phyloP scores from a whole-genome alignment of 2,888 invertebrate species.

The Diadegma fenestrale region DNA sequence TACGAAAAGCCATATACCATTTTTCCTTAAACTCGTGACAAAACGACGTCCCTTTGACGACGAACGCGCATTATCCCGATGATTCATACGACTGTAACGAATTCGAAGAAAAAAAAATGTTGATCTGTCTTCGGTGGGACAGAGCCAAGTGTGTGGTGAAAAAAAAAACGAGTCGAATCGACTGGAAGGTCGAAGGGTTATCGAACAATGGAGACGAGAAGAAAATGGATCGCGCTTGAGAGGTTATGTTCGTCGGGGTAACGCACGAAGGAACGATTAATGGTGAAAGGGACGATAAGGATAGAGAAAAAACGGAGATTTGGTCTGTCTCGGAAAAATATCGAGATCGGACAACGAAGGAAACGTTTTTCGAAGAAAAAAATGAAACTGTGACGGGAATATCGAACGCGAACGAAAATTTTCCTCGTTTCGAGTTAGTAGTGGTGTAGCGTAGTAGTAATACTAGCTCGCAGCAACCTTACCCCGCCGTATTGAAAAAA shows the following conservation, averaged over 20 bases:
- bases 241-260: slow-evolving; percentile 46
- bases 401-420: slow-evolving; percentile 20
- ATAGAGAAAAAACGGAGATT: slow-evolving; percentile 28
- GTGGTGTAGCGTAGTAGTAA: slow-evolving; percentile 10
- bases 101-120: neutral
- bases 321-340: neutral
- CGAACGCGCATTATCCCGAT: slow-evolving; percentile 52
- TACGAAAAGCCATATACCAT: slow-evolving; percentile 52
- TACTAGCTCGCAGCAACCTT: slow-evolving; percentile 67
- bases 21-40: slow-evolving; percentile 50
- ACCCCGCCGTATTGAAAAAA: slow-evolving; percentile 55
- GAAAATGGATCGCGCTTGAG: slow-evolving; percentile 30
- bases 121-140: neutral
- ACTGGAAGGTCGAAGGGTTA: slow-evolving; percentile 1
- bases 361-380: slow-evolving; percentile 18
- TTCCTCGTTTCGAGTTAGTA: slow-evolving; percentile 1
- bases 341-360: neutral
- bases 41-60: slow-evolving; percentile 47
- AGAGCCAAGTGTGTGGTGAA: neutral
- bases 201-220: slow-evolving; percentile 2
- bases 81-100: slow-evolving; percentile 34
- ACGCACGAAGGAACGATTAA: slow-evolving; percentile 26
- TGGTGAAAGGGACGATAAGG: slow-evolving; percentile 39
- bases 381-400: slow-evolving; percentile 43
- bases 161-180: slow-evolving; percentile 17